Base-by-base conservation (phyloP, 2,113 vertebrate species). In the Lanius collurio region DNA sequence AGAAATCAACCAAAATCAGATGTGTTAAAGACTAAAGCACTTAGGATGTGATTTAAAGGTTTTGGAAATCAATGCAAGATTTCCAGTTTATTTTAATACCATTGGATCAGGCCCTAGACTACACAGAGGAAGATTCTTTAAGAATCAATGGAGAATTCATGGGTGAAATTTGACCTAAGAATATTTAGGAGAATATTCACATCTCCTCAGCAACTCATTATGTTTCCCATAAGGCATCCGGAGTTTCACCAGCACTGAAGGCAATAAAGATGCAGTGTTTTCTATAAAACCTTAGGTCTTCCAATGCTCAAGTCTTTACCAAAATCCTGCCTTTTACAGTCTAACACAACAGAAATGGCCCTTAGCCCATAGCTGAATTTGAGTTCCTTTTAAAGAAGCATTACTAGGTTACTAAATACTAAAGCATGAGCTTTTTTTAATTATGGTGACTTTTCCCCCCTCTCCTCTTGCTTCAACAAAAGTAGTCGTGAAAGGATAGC, bases 201-300 rank as follows among this genome's bases (percentile, higher is more conserved):
- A 37, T 84, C 57, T 89, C 63, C 42, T 92, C 85, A 87, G 59
- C n/a, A 81, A 5, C 31, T 87, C 73, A 55, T 80, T 81, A 47
- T 41, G 67, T 68, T 90, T 93, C 94, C 84, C 70, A 46, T 68
- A 64, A 90, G 53, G 87, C 78, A 73, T 60, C 67, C 62, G 64
- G 31, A 75, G 49, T 94, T 85, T 55, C n/a, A 73, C 31, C 33
- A 73, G 70, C 52, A 83, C 47, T 37, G 30, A 75, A 91, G 60
- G 53, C 70, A 91, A 71, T 64, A 87, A 82, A 85, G 53, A 68
- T 5, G 1, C 42, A 59, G 35, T 24, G 46, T 46, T 59, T 93
- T 81, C 81, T 71, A 35, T 68, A 88, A 92, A 95, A 67, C 23
- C 69, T 93, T 79, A 63, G 53, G 53, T 85, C 95, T 90, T 85